phyloP scores from a whole-genome alignment of 2,888 invertebrate species.

The Acleris cristana region DNA sequence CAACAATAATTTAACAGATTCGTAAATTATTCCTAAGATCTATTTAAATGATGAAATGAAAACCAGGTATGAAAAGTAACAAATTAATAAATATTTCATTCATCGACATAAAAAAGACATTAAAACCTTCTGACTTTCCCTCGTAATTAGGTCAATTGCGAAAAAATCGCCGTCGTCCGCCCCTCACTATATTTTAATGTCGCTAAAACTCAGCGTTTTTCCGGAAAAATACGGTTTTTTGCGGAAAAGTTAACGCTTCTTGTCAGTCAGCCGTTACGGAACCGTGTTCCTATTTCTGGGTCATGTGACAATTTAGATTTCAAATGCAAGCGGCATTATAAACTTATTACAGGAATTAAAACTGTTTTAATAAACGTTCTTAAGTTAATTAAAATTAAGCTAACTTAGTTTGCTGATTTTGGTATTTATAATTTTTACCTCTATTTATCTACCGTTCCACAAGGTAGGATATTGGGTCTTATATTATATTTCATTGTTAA shows the following conservation, averaged over 20 bases:
- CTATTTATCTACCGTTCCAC: neutral
- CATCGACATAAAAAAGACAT: neutral
- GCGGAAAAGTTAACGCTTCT: slow-evolving; percentile 31
- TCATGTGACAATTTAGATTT: slow-evolving; percentile 20
- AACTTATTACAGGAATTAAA: neutral
- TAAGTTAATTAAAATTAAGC: too few species aligned
- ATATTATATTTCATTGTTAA: neutral
- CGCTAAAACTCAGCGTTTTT: slow-evolving; percentile 39
- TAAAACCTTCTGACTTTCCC: slow-evolving; percentile 2
- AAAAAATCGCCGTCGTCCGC: slow-evolving; percentile 46
- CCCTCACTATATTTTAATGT: slow-evolving; percentile 33
- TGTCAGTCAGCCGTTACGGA: slow-evolving; percentile 29
- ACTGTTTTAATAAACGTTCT: neutral
- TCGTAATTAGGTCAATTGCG: slow-evolving; percentile 55
- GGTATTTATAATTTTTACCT: neutral
- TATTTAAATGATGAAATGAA: too few species aligned
- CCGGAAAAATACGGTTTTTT: slow-evolving; percentile 19
- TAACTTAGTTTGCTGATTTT: too few species aligned
- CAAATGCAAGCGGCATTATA: slow-evolving; percentile 6
- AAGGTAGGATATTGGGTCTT: slow-evolving; percentile 4
- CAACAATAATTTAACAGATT: too few species aligned
- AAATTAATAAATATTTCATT: too few species aligned
- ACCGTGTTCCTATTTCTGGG: slow-evolving; percentile 24
- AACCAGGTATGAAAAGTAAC: too few species aligned
- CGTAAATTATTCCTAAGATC: too few species aligned